Evolutionary conservation across 2,113 vertebrate species (phyloP), one percentile per base, ranked within the genome.

Genomic region (Mixornis gularis): DNA sequence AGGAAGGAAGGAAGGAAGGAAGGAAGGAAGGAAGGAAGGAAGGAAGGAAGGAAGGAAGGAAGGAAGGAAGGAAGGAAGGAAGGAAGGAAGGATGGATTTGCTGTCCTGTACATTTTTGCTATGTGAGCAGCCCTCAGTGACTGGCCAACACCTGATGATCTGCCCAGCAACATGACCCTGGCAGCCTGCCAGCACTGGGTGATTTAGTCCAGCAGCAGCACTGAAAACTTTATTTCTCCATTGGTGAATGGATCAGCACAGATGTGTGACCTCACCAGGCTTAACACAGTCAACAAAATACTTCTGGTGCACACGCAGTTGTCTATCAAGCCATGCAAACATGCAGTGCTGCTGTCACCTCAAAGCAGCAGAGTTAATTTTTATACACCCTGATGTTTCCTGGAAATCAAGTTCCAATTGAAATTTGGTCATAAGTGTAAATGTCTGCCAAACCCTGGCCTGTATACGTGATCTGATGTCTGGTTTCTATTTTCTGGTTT

Each of bases 231-330:
- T 68, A 6, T n/a, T n/a, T 62, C 64, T 70, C 66, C 36, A 2
- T 0, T 83, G 58, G 32, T 48, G 62, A 72, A 49, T 52, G 62
- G 77, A 64, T 64, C 48, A 74, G 14, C 64, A 34, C 30, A 74
- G 48, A 44, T 40, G 5, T 25, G 26, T 63, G 55, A 34, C 66
- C 48, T 86, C 65, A 41, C 38, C 56, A 41, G 25, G 32, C 36
- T 79, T 43, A 48, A 34, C 0, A 0, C 15, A 60, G 36, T 49
- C 66, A 69, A 38, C 8, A 5, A 56, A 27, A 52, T 43, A 38
- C 53, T 83, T 80, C 46, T 77, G 58, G 41, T 8, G 4, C 6
- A 3, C 8, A 6, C 0, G 0, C 52, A 17, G 40, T 49, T 87
- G 10, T 76, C 80, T 74, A 63, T 46, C 79, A 84, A 71, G 48